These are phyloP conservation scores for Apodemia hepburni DNA, from an alignment of 2,888 invertebrate species.

Conservation along the genomic window DNA sequence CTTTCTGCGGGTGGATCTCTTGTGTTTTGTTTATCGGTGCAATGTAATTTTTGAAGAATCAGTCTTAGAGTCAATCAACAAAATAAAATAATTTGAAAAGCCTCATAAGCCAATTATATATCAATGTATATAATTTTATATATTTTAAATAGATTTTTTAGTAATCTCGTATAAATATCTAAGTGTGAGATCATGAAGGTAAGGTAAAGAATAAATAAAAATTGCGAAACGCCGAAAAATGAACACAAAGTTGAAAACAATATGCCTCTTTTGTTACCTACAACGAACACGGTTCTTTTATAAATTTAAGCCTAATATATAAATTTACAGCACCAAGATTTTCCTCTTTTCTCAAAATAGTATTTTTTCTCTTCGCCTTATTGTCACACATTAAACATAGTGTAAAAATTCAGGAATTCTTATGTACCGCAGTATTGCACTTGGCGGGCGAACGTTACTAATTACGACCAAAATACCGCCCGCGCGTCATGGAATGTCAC, in stretches of 20 bases:
- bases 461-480: conserved; percentile 38
- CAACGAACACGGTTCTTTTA: conserved; percentile 71
- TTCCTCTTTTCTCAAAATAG: conserved; percentile 76
- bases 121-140: conserved; percentile 64
- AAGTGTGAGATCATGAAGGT: conserved; percentile 77
- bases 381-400: conserved; percentile 78
- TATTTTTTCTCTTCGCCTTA: conserved; percentile 74
- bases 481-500: conserved; percentile 58
- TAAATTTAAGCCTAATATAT: conserved; percentile 80
- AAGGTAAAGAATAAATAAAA: conserved; percentile 73
- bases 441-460: conserved; percentile 41
- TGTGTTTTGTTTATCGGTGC: conserved; percentile 57
- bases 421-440: conserved; percentile 74
- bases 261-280: conserved; percentile 78
- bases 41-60: conserved; percentile 55
- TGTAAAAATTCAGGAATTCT: conserved; percentile 71
- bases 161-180: conserved; percentile 79
- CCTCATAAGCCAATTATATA: conserved; percentile 77
- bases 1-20: conserved; percentile 50
- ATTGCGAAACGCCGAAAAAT: conserved; percentile 68
- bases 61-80: conserved; percentile 68
- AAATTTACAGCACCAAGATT: conserved; percentile 80
- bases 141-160: conserved; percentile 63
- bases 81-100: conserved; percentile 69
- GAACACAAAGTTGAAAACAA: conserved; percentile 75